Conservation (phyloP, 2,888 invertebrate genomes). For the Dryobotodes eremita region DNA sequence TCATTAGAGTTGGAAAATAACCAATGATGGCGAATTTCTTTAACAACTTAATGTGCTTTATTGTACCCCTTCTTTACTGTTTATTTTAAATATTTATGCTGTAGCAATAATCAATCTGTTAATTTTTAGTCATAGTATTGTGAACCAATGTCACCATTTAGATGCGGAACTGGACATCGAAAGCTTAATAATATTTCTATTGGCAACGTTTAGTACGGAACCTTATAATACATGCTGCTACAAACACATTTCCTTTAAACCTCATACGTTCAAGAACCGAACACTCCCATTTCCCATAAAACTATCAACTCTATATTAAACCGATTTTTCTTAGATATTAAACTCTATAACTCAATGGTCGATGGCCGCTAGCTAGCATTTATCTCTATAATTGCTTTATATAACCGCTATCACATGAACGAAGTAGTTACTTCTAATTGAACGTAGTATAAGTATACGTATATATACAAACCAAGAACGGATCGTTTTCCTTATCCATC, state of each 20-base stretch:
- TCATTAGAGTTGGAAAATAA: too few species aligned
- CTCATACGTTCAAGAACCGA: not conserved
- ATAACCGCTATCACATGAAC: conserved; percentile 23
- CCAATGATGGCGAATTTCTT: not conserved
- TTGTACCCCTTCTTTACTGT: not conserved
- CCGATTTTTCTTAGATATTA: conserved; percentile 68
- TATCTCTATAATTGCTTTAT: conserved; percentile 76
- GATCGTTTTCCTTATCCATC: not conserved
- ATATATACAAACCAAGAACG: too few species aligned
- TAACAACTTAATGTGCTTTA: too few species aligned
- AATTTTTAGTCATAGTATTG: not conserved
- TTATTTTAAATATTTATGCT: not conserved
- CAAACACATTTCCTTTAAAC: not conserved
- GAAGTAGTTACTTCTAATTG: conserved; percentile 3
- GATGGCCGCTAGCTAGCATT: conserved; percentile 68
- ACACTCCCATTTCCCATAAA: conserved; percentile 46
- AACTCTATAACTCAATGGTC: conserved; percentile 73
- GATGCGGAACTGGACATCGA: not conserved
- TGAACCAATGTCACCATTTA: too few species aligned
- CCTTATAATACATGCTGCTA: too few species aligned
- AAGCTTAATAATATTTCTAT: not conserved
- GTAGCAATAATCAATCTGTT: not conserved
- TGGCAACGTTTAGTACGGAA: not conserved
- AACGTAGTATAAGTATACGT: not conserved
- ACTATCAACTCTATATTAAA: conserved; percentile 55